phyloP scores from a whole-genome alignment of 2,888 invertebrate genomes.

The Stenichneumon culpator region DNA sequence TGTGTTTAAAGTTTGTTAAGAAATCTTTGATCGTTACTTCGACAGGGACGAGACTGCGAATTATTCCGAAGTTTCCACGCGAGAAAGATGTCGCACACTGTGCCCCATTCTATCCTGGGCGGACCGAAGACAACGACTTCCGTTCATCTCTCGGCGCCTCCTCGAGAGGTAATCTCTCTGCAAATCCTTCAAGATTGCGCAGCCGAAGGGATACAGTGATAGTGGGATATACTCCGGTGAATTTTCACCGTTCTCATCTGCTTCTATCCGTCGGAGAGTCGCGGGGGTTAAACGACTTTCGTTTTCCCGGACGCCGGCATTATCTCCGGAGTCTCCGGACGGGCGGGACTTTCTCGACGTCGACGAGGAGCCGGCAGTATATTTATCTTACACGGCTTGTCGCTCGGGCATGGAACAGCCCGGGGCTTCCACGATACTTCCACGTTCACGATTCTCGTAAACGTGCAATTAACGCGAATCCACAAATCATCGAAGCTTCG shows the following conservation, averaged over 20 bases:
- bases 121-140: background rate
- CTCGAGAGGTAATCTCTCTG: conserved; percentile 49
- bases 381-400: conserved; percentile 61
- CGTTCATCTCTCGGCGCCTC: background rate
- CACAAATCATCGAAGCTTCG: conserved; percentile 46
- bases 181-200: conserved; percentile 59
- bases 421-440: background rate
- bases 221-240: conserved; percentile 2
- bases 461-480: conserved; percentile 60
- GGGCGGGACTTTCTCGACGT: conserved; percentile 4
- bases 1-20: too few relatives aligned
- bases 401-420: conserved; percentile 25
- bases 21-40: too few relatives aligned
- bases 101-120: background rate
- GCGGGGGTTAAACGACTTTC: conserved; percentile 59
- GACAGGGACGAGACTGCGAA: too few relatives aligned
- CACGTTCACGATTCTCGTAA: conserved; percentile 52
- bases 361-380: conserved; percentile 36
- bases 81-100: background rate
- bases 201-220: conserved; percentile 37
- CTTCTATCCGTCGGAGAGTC: conserved; percentile 34
- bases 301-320: conserved; percentile 55
- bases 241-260: conserved; percentile 21
- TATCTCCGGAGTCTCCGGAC: conserved; percentile 45
- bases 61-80: background rate